A percentile compares a stretch with the other conserved stretches of the same genome.
Evolutionary conservation across 2,888 invertebrate species (phyloP).

Genomic region (Macropis europaea): DNA sequence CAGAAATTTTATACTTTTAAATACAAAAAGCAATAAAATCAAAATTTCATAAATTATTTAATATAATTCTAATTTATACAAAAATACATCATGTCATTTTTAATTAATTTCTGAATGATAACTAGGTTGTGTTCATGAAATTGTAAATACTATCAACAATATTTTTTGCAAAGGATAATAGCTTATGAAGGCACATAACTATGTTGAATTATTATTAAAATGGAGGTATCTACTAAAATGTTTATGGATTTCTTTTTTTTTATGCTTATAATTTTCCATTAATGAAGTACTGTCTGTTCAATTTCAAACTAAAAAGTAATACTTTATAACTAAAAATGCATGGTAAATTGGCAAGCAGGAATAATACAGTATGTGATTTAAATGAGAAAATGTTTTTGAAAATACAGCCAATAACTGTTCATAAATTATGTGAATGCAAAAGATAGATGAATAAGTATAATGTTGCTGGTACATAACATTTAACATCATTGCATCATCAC

Average conservation of each 20-base stretch:
- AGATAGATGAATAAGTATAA: constrained; percentile 1
- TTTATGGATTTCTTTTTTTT: constrained; percentile 7
- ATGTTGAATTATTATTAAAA: neutral
- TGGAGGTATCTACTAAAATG: neutral
- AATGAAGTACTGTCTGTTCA: neutral
- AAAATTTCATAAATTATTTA: no score
- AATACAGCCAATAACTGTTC: neutral
- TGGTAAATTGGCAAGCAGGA: constrained; percentile 57
- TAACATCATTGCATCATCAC: constrained; percentile 25
- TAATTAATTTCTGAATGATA: no score
- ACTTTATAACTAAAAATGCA: constrained; percentile 42
- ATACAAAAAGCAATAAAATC: no score
- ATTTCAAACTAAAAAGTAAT: constrained; percentile 3
- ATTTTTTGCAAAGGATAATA: neutral
- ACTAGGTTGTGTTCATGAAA: neutral
- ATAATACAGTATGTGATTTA: constrained; percentile 9
- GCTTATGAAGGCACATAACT: neutral
- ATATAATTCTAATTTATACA: no score
- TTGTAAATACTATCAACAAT: neutral
- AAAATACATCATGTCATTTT: no score
- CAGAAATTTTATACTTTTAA: no score
- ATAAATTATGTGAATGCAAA: neutral
- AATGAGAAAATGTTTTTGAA: constrained; percentile 59
- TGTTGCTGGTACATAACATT: neutral
- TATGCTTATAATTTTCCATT: constrained; percentile 6